Evolutionary conservation across 2,888 invertebrate species (phyloP).

Genomic region (Plagodis pulveraria): DNA sequence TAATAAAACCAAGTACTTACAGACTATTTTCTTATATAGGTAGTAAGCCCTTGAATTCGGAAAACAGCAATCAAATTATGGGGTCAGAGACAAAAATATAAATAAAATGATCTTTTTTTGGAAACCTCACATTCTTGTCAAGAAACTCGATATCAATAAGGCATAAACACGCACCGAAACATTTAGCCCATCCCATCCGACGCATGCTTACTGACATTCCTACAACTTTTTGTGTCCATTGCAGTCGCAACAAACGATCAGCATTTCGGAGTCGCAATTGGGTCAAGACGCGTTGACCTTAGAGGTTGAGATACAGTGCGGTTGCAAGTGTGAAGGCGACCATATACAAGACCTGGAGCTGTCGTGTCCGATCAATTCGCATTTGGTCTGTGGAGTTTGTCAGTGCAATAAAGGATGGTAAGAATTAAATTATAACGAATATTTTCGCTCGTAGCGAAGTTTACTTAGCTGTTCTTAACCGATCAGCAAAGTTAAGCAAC

Average conservation of each 20-base stretch:
- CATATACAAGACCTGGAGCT: constrained; percentile 54
- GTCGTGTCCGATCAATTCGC: constrained; percentile 80
- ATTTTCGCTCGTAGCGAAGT: too few relatives aligned
- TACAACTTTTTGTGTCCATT: constrained; percentile 31
- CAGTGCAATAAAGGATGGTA: constrained; percentile 87
- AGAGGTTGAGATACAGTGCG: constrained; percentile 90
- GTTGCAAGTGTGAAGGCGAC: constrained; percentile 86
- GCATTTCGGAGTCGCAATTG: constrained; percentile 91
- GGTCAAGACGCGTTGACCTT: constrained; percentile 88
- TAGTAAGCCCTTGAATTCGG: too few relatives aligned
- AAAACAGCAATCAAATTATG: too few relatives aligned
- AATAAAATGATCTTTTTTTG: too few relatives aligned
- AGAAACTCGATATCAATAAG: constrained; percentile 15
- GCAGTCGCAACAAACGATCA: constrained; percentile 76
- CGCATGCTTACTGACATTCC: constrained; percentile 11
- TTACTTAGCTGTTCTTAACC: too few relatives aligned
- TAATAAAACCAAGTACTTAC: too few relatives aligned
- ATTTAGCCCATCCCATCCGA: constrained; percentile 5
- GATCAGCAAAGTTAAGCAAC: too few relatives aligned
- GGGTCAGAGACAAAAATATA: too few relatives aligned
- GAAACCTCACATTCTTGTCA: background rate
- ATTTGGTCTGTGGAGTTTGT: constrained; percentile 87
- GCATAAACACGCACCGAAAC: background rate
- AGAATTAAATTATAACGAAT: too few relatives aligned
- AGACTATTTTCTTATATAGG: too few relatives aligned